Evolutionary conservation across 2,113 vertebrate genomes (phyloP), one percentile per base, ranked within the genome.

Genomic region (Tragelaphus buxtoni): DNA sequence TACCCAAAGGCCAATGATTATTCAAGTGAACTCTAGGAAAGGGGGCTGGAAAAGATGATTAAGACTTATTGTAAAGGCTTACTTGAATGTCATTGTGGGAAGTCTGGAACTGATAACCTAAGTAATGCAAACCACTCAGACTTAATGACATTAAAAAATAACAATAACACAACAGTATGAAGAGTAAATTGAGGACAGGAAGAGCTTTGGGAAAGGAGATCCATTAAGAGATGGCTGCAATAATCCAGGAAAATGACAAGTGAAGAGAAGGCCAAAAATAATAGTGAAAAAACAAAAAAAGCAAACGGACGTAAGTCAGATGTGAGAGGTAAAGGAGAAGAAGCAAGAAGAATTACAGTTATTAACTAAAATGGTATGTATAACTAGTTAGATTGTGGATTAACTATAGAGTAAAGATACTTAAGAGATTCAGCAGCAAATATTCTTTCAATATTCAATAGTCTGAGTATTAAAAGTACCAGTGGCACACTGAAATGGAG

Each of bases 231-330:
- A 86, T 61, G 65, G 96, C 42, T 86, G 77, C 11, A 90, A 63
- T 7, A 53, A 88, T 61, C 55, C 81, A 94, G 28, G 42, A 82
- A 93, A 90, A 77, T 14, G 55, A 95, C 28, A 51, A 82, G 81
- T 51, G 49, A 51, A 80, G 9, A 92, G 30, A 88, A 65, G 17
- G 14, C 47, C 72, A 82, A 81, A 91, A 85, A 49, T 72, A 39
- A 49, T 24, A 91, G 60, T 79, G 83, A 95, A 96, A 96, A 92
- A 76, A 49, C 9, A 60, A 95, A 94, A 5, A 74, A 47, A 26
- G 39, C 77, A 87, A 58, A 82, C n/a, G 55, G 79, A 91, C 4
- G 2, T 83, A 85, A 80, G 63, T 95, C 91, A 95, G 45, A 85
- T 83, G 16, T 91, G 45, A 69, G 53, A 96, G 39, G 56, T 60